Percentiles rank a stretch among this genome's conserved stretches.
Evolutionary conservation across 2,797 vertebrate species (phyloP).

Genomic region (Falco concolor): DNA sequence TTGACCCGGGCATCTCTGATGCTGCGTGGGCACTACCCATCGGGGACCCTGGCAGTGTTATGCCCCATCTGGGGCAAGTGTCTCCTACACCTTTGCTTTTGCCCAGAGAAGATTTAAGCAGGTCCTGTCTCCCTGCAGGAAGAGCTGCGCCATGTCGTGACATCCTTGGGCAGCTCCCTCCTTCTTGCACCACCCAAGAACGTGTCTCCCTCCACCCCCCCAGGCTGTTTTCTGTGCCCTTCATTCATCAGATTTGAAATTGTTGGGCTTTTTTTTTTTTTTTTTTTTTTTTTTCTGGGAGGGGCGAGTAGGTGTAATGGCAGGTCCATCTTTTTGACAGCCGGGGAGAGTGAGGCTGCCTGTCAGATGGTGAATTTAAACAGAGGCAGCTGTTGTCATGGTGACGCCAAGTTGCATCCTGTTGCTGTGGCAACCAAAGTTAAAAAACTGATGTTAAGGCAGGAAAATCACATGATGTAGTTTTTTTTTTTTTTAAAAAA

Average conservation of each 20-base stretch:
- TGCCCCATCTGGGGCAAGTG: neutral
- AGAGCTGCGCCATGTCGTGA: neutral
- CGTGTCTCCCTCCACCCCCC: no score
- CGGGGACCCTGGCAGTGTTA: neutral
- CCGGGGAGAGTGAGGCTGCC: constrained; percentile 50
- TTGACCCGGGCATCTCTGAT: neutral
- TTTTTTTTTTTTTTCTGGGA: neutral
- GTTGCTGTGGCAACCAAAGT: constrained; percentile 79
- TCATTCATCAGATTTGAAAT: constrained; percentile 66
- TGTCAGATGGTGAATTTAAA: constrained; percentile 82
- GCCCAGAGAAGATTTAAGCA: neutral
- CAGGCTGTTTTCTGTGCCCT: constrained; percentile 49
- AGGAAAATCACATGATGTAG: constrained; percentile 66
- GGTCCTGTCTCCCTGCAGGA: fast-evolving
- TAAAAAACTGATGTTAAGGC: constrained; percentile 77
- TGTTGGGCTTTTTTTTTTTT: neutral
- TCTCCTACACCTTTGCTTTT: neutral
- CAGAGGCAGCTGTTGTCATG: constrained; percentile 80
- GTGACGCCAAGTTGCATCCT: constrained; percentile 77
- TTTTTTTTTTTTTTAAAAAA: constrained; percentile 64
- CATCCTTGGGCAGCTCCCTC: neutral
- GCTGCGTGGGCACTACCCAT: neutral
- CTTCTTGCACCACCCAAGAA: neutral
- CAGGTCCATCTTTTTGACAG: constrained; percentile 69
- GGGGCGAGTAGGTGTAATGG: constrained; percentile 67